Evolutionary conservation across 2,797 vertebrate genomes (phyloP), one percentile per base, ranked within the genome.

Genomic region (Enteromius thamalakanensis): DNA sequence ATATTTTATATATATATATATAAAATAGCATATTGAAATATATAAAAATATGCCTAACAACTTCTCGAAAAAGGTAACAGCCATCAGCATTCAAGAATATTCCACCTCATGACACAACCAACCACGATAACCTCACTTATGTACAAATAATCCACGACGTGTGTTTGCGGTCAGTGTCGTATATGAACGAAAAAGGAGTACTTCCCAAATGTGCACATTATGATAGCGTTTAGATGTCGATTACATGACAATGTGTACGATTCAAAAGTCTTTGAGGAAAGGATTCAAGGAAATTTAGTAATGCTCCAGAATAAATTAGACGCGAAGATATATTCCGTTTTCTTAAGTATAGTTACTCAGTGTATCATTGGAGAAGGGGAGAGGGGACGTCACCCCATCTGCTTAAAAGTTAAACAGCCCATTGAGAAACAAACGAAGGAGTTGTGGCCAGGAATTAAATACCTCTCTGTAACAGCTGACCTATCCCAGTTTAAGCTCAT

Each of bases 1-100:
- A 76, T 84, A 77, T 79, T 83, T 83, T 82, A 86, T 83, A 80
- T 86, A 83, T 77, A 76, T 81, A 76, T 82, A 82, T 95, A 94
- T 92, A 95, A 95, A 95, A 94, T 95, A 95, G 94, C 91, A 94
- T 94, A 95, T 94, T 93, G 93, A 94, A 89, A 92, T 94, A 93
- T 95, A 95, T 94, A 95, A 95, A 95, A 95, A 95, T 95, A 95
- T 94, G 94, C 92, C 92, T 92, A 91, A 93, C 93, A 90, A 93
- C 91, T 93, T 95, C 93, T 94, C 92, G 91, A 26, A 91, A 94
- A 94, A 92, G 90, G 91, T 91, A 93, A 94, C 92, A 94, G 92
- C 93, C 91, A 87, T 94, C 91, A 92, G 92, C 91, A 91, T 93
- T 93, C 76, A 81, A 89, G 92, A 90, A 90, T 92, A 88, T 93